phyloP scores from a whole-genome alignment of 2,888 invertebrate genomes.

The Epinotia brunnichana region DNA sequence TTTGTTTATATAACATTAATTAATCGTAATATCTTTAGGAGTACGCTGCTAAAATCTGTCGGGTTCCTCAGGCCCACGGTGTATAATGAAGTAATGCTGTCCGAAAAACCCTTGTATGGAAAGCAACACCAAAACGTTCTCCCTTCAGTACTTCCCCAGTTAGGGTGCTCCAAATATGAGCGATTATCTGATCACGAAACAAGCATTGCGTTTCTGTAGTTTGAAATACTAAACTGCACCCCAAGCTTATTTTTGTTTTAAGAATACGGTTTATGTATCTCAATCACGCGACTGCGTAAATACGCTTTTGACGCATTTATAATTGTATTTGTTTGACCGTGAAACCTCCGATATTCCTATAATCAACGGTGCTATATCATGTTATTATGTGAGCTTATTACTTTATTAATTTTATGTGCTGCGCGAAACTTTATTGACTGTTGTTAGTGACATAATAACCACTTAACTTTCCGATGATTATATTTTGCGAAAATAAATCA shows the following conservation, averaged over 20 bases:
- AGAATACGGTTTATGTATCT: slow-evolving; percentile 22
- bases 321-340: slow-evolving; percentile 10
- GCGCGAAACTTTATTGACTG: background rate
- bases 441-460: background rate
- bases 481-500: background rate
- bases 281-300: slow-evolving; percentile 28
- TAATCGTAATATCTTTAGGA: no score
- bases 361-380: slow-evolving; percentile 3
- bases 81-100: no score
- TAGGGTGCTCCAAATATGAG: no score
- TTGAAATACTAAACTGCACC: slow-evolving; percentile 14
- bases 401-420: background rate
- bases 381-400: background rate
- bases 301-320: slow-evolving; percentile 9
- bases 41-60: no score
- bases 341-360: background rate
- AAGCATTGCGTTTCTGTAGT: background rate
- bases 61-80: no score
- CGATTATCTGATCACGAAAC: background rate
- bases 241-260: slow-evolving; percentile 4
- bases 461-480: background rate
- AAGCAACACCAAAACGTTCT: no score
- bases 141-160: no score
- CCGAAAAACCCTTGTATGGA: no score
- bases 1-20: no score